Evolutionary conservation across 2,113 vertebrate species (phyloP).

Genomic region (Callocephalon fimbriatum): DNA sequence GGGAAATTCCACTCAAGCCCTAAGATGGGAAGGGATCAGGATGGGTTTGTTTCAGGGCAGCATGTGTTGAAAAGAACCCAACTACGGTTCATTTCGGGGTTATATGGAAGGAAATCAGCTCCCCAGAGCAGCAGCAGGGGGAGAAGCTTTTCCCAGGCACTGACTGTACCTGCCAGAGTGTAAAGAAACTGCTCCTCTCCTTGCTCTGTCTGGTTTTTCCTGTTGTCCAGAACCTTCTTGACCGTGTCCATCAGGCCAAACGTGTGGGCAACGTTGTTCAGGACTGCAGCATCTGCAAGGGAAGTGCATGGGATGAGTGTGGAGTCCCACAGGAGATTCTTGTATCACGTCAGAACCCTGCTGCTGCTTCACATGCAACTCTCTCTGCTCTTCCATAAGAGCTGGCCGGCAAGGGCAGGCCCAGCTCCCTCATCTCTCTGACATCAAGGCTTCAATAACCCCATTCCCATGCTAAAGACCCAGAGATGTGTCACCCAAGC

Average conservation of each 20-base stretch:
- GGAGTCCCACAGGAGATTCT: not conserved
- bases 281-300: slow-evolving; percentile 90
- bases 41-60: not conserved
- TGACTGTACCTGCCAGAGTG: slow-evolving; percentile 82
- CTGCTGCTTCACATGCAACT: not conserved
- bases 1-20: not conserved
- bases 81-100: not conserved
- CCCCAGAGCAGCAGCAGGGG: not conserved
- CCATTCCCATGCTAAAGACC: slow-evolving; percentile 1
- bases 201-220: slow-evolving; percentile 87
- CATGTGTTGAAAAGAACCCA: not conserved
- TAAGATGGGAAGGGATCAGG: not conserved
- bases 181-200: slow-evolving; percentile 89
- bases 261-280: slow-evolving; percentile 94
- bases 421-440: not conserved
- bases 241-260: slow-evolving; percentile 93
- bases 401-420: not conserved
- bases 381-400: not conserved
- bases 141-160: not conserved
- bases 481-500: not conserved
- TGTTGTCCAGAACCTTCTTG: slow-evolving; percentile 90
- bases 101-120: not conserved
- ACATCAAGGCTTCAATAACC: not conserved
- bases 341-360: not conserved
- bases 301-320: not conserved